A percentile compares a stretch with the other conserved stretches of the same genome.
phyloP scores from a whole-genome alignment of 1,140 invertebrate genomes.

The Araneus ventricosus region DNA sequence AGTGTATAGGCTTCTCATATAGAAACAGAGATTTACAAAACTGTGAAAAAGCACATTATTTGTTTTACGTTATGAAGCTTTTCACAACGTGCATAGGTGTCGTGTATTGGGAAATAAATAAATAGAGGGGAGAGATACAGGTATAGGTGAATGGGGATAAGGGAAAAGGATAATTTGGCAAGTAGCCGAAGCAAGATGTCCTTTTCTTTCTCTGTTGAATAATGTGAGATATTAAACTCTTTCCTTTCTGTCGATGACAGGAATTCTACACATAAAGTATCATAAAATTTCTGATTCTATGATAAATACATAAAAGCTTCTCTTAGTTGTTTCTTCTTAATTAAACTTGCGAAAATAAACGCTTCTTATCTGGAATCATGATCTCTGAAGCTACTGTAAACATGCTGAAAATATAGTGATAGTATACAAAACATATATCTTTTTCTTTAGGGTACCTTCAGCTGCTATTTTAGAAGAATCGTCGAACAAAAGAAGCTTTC shows the following conservation, averaged over 20 bases:
- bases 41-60: slow-evolving; percentile 17
- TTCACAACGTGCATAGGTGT: slow-evolving; percentile 64
- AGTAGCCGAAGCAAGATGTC: slow-evolving; percentile 31
- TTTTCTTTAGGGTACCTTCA: background rate
- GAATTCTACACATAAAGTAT: background rate
- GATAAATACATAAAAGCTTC: background rate
- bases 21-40: background rate
- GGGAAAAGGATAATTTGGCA: slow-evolving; percentile 52
- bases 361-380: background rate
- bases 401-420: slow-evolving; percentile 2
- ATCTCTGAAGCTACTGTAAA: background rate
- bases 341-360: background rate
- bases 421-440: background rate
- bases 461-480: background rate
- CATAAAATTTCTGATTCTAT: background rate
- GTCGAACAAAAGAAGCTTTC: too few species aligned
- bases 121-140: slow-evolving; percentile 41
- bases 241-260: background rate
- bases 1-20: background rate
- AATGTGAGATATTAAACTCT: background rate
- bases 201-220: slow-evolving; percentile 33
- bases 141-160: slow-evolving; percentile 57
- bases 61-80: slow-evolving; percentile 44
- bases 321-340: background rate
- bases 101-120: slow-evolving; percentile 52